Conservation (phyloP, 2,113 vertebrate genomes). For the Pao palembangensis region DNA sequence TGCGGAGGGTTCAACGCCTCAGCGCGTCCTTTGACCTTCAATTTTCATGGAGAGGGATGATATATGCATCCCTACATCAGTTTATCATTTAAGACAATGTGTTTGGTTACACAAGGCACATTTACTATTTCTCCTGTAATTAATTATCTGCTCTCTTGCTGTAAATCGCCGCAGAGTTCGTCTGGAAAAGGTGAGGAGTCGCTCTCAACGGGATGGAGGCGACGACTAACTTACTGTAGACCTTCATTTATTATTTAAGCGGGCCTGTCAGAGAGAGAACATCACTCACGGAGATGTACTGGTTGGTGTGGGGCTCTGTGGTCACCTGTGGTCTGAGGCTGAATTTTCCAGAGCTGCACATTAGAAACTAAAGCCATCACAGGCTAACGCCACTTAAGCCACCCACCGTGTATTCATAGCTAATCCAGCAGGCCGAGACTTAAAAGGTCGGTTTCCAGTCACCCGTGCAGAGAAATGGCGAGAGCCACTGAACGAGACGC, state of each 20-base stretch:
- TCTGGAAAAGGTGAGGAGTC: conserved; percentile 56
- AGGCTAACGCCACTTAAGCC: conserved; percentile 6
- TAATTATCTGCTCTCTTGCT: conserved; percentile 1
- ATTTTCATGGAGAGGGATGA: conserved; percentile 59
- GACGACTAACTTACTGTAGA: conserved; percentile 34
- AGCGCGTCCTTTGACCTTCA: conserved; percentile 10
- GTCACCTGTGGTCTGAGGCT: conserved; percentile 29
- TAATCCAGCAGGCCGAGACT: conserved; percentile 15
- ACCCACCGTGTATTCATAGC: conserved; percentile 16
- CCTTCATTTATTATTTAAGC: conserved; percentile 70
- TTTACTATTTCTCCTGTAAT: conserved; percentile 20
- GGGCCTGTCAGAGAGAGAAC: conserved; percentile 50
- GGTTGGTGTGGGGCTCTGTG: conserved; percentile 33
- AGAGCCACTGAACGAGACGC: background rate
- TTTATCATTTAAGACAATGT: conserved; percentile 54
- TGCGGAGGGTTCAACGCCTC: background rate
- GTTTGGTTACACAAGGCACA: conserved; percentile 14
- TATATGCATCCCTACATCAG: conserved; percentile 42
- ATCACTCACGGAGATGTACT: conserved; percentile 44
- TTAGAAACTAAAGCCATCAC: conserved; percentile 18
- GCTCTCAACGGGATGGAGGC: conserved; percentile 25
- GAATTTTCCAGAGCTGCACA: conserved; percentile 42
- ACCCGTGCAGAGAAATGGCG: background rate
- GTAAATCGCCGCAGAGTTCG: background rate
- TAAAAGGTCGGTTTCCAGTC: conserved; percentile 45